These are phyloP conservation scores for Alligator mississippiensis DNA, from an alignment of 2,113 vertebrate genomes.

Conservation along the genomic window DNA sequence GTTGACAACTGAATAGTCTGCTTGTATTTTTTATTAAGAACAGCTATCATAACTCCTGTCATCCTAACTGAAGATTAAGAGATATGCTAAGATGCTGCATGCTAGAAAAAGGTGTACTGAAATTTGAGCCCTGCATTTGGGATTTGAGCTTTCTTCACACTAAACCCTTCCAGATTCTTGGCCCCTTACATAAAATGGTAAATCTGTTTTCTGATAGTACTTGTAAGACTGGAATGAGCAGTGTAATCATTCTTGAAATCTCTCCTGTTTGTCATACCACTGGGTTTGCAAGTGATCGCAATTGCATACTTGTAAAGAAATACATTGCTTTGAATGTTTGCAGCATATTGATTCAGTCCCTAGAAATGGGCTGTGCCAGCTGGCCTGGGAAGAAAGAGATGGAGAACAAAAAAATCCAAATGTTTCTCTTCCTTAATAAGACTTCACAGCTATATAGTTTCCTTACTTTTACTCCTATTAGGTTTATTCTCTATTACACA, in stretches of 20 bases:
- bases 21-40: not conserved
- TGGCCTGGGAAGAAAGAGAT: not conserved
- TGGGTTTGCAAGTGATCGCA: not conserved
- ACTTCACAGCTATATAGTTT: not conserved
- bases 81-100: not conserved
- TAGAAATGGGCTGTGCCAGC: not conserved
- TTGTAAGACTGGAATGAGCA: constrained; percentile 55
- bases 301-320: constrained; percentile 29
- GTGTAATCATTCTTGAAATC: constrained; percentile 55
- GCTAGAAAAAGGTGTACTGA: not conserved
- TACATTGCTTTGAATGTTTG: not conserved
- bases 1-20: not conserved
- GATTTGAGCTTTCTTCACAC: constrained; percentile 23
- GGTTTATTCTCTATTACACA: accelerated
- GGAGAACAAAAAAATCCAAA: not conserved
- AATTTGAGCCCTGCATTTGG: not conserved
- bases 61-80: not conserved
- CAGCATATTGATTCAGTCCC: not conserved
- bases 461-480: not conserved
- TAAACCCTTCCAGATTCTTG: constrained; percentile 40
- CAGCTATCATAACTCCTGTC: accelerated
- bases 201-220: constrained; percentile 54
- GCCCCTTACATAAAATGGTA: not conserved
- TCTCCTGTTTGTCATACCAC: not conserved
- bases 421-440: not conserved